These are phyloP conservation scores for human DNA, from an alignment of 2,113 vertebrate genomes.

Conservation along the genomic window DNA sequence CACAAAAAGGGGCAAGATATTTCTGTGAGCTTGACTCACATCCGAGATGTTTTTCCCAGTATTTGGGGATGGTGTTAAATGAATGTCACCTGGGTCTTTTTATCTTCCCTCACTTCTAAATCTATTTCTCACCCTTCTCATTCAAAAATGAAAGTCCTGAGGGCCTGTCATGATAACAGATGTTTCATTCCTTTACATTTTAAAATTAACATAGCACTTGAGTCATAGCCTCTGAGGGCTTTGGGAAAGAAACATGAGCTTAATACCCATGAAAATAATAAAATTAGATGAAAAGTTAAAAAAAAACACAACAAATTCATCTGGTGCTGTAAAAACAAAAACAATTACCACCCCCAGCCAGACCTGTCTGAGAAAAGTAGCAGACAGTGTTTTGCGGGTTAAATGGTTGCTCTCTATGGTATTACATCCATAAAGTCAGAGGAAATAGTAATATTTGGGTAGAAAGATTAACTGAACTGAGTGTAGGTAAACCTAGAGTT, in stretches of 20 bases:
- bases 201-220: slow-evolving; percentile 61
- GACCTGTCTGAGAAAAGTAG: background rate
- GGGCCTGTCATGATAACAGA: slow-evolving; percentile 55
- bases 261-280: slow-evolving; percentile 24
- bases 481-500: background rate
- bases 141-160: slow-evolving; percentile 65
- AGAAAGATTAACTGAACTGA: background rate
- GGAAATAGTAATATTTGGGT: background rate
- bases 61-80: slow-evolving; percentile 47
- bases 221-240: slow-evolving; percentile 51
- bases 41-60: background rate
- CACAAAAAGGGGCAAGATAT: background rate
- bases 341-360: background rate
- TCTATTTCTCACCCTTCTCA: slow-evolving; percentile 61
- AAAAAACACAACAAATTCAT: background rate
- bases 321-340: background rate
- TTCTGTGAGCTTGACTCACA: slow-evolving; percentile 27
- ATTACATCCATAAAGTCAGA: background rate
- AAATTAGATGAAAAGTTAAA: slow-evolving; percentile 14
- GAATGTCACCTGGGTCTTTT: slow-evolving; percentile 47
- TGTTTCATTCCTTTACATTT: slow-evolving; percentile 66
- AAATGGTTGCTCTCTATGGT: background rate
- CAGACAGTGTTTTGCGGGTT: background rate
- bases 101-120: slow-evolving; percentile 43
- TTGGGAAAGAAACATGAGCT: slow-evolving; percentile 43